These are phyloP conservation scores for Scopus umbretta DNA, from an alignment of 2,113 vertebrate species.

Conservation along the genomic window DNA sequence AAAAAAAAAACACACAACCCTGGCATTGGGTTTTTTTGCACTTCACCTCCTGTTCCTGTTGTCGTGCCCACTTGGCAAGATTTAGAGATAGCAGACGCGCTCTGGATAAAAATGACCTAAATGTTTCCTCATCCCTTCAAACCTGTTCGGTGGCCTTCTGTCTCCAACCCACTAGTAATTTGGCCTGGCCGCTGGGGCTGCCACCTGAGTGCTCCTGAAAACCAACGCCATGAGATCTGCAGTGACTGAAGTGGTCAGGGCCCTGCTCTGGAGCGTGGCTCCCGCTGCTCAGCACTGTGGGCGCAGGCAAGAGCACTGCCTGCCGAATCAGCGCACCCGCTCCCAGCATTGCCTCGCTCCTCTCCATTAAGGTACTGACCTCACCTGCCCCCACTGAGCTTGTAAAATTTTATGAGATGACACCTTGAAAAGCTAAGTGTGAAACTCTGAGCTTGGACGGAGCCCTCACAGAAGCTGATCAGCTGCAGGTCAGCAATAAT, in stretches of 20 bases:
- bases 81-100: constrained; percentile 41
- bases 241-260: not conserved
- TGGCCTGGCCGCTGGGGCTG: not conserved
- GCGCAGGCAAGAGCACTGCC: not conserved
- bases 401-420: constrained; percentile 1
- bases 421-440: not conserved
- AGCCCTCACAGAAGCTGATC: not conserved
- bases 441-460: not conserved
- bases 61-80: constrained; percentile 47
- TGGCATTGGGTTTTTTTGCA: constrained; percentile 4
- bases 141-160: constrained; percentile 37
- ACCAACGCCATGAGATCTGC: not conserved
- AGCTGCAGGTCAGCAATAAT: not conserved
- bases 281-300: fast-evolving
- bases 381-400: not conserved
- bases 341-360: fast-evolving
- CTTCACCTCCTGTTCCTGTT: constrained; percentile 54
- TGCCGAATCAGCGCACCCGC: not conserved
- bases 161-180: not conserved
- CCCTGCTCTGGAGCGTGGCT: fast-evolving
- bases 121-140: constrained; percentile 63
- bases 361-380: not conserved
- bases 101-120: constrained; percentile 61
- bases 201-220: not conserved
- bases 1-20: not conserved